Base-by-base conservation (phyloP, 2,113 vertebrate genomes). In the Toxotes chatareus region DNA sequence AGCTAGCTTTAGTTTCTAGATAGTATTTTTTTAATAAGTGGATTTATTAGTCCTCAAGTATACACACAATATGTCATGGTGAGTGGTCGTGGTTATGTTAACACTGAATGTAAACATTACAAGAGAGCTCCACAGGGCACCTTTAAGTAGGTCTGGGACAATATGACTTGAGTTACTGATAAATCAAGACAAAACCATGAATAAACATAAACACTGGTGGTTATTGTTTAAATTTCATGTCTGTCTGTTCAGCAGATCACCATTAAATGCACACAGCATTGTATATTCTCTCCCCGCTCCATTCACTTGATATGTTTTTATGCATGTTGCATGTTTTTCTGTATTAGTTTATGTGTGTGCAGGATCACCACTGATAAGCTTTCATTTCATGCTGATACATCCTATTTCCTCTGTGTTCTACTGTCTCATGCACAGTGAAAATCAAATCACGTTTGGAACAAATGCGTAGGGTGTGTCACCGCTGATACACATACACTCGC, bases 371-470 rank as follows among this genome's bases (percentile, higher is more conserved):
- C 38, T 27, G 59, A 70, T 66, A 32, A 32, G 72, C 73, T 68
- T 79, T 75, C 6, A 74, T 83, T 73, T 86, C 72, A 77, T 68
- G 56, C 75, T 70, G 80, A 75, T 86, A 82, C 23, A 56, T 78
- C 61, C 40, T 19, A 62, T 74, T 85, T 76, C 81, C 57, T 73
- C 42, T 34, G 17, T 27, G 14, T 59, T 82, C 62, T 27, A 70
- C 49, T 56, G 44, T 76, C 46, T 87, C 27, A 38, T 69, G 56
- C 70, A 27, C 42, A 40, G 57, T 64, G 66, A 42, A 84, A 88
- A 92, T 90, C 70, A 53, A 84, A 82, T 87, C 73, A 60, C 47
- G 36, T 31, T 69, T 59, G 61, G 79, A 79, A 79, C 60, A 86
- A 92, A 79, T 89, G 79, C 86, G 80, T 78, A 71, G 66, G 16